A percentile compares a stretch with the other conserved stretches of the same genome.
Evolutionary conservation across 2,113 vertebrate species (phyloP).

Genomic region (Abramis brama): DNA sequence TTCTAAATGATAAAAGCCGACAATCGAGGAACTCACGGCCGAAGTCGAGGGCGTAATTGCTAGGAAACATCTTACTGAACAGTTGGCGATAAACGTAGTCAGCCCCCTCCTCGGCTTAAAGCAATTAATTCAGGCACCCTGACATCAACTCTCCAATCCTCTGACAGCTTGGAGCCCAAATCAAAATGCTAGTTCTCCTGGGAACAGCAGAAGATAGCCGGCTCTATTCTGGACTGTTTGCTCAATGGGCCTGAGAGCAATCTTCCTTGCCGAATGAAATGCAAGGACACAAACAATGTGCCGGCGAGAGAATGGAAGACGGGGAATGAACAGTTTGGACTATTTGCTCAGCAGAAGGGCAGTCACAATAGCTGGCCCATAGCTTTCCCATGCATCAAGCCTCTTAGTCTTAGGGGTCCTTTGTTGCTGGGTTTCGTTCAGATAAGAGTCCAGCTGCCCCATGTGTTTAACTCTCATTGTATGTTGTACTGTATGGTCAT

Average conservation of each 20-base stretch:
- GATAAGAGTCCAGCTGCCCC: slow-evolving; percentile 97
- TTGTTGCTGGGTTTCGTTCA: slow-evolving; percentile 90
- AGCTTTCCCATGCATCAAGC: slow-evolving; percentile 98
- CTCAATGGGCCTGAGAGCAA: slow-evolving; percentile 99
- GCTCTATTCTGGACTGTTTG: slow-evolving; percentile 99
- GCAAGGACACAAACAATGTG: slow-evolving; percentile 99
- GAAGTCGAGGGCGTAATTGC: slow-evolving; percentile 72
- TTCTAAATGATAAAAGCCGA: slow-evolving; percentile 77
- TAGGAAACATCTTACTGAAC: slow-evolving; percentile 91
- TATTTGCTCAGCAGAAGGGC: slow-evolving; percentile 99
- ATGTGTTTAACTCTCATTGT: slow-evolving; percentile 82
- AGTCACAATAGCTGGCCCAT: slow-evolving; percentile 94
- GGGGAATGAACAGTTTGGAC: slow-evolving; percentile 99
- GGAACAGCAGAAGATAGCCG: slow-evolving; percentile 96
- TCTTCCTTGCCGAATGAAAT: slow-evolving; percentile 99
- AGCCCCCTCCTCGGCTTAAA: slow-evolving; percentile 93
- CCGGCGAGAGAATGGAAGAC: slow-evolving; percentile 98
- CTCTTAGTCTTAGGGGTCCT: slow-evolving; percentile 89
- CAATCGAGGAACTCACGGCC: slow-evolving; percentile 48
- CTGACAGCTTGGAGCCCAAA: slow-evolving; percentile 99
- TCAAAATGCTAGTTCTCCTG: slow-evolving; percentile 99
- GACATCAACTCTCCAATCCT: slow-evolving; percentile 99
- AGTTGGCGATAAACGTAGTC: slow-evolving; percentile 91
- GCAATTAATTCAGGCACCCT: slow-evolving; percentile 99
- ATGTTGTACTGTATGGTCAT: slow-evolving; percentile 79